Evolutionary conservation across 2,888 invertebrate species (phyloP), one percentile per base, ranked within the genome.

Genomic region (Balanococcus diminutus): DNA sequence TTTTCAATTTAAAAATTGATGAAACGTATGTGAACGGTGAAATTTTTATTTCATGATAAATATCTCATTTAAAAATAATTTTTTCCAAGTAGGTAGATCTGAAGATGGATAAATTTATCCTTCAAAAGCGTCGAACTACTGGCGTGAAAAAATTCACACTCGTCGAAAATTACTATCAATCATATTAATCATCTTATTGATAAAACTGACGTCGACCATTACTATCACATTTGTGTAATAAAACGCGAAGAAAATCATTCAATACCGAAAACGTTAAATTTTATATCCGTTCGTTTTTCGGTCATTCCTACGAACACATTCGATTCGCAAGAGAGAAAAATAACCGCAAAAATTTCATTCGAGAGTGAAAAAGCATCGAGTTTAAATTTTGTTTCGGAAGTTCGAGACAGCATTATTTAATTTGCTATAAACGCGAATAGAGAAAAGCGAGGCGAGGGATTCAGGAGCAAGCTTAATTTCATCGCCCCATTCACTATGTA

Each of bases 301-400:
- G 28, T 67, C 61, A 67, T 28, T 67, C 61, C 28, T 28, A 67
- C 61, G 25, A 14, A 67, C 28, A 67, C 28, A 28, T 51, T 19
- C 6, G 4, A 19, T 2, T 19, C 0, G 6, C 3, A 51, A 51
- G 9, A 3, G 9, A 9, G 9, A 67, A 67, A 67, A 67, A 67
- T 4, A 28, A 67, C 61, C 61, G 28, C 61, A 28, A 67, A 67
- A 67, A 67, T 67, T n/a, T 67, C 61, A 67, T 67, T 67, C 28
- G 61, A 67, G 61, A 11, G 28, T 28, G 11, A 28, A 67, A 67
- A 67, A 67, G 61, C n/a, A 28, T 14, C n/a, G 61, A 5, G 46
- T 67, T 67, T 25, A 67, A 67, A 67, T 67, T 67, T 67, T 67
- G 28, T 67, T 67, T 67, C 61, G 61, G 28, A 67, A 67, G 61